Evolutionary conservation across 2,888 invertebrate species (phyloP).

Genomic region (Tiliacea aurago): DNA sequence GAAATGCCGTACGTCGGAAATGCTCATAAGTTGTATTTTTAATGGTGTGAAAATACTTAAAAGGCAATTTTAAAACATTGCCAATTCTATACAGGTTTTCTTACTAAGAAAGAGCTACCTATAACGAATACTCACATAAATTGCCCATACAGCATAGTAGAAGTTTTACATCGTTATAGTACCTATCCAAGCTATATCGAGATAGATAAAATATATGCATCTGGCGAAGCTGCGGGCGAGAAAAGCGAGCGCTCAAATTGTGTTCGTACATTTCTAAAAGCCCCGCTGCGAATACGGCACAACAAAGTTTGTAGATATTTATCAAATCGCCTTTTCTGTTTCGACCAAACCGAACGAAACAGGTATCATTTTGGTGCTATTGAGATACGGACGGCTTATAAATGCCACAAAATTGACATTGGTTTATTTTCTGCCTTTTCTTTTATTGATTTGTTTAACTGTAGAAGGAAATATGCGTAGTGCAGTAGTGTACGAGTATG

Average conservation of each 20-base stretch:
- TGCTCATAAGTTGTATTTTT: background rate
- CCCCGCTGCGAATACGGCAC: conserved; percentile 74
- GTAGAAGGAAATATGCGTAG: background rate
- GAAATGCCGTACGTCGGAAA: no score
- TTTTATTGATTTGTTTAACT: background rate
- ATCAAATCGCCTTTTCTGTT: conserved; percentile 82
- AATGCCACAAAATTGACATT: conserved; percentile 19
- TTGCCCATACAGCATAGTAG: conserved; percentile 35
- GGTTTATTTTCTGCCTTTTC: conserved; percentile 1
- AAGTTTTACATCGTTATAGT: conserved; percentile 49
- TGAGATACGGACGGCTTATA: conserved; percentile 33
- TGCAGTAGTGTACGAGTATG: background rate
- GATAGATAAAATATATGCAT: conserved; percentile 73
- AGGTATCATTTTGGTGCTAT: conserved; percentile 51
- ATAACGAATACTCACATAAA: conserved; percentile 29
- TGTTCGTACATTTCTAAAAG: conserved; percentile 81
- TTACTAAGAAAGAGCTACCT: background rate
- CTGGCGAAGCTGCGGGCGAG: conserved; percentile 73
- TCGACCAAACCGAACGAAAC: conserved; percentile 66
- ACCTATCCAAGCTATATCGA: conserved; percentile 59
- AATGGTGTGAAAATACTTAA: background rate
- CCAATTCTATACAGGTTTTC: conserved; percentile 2
- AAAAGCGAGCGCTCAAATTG: conserved; percentile 79
- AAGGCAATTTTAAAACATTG: background rate
- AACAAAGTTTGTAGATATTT: conserved; percentile 84